phyloP scores from a whole-genome alignment of 2,113 vertebrate species.

The Ailurus styani region DNA sequence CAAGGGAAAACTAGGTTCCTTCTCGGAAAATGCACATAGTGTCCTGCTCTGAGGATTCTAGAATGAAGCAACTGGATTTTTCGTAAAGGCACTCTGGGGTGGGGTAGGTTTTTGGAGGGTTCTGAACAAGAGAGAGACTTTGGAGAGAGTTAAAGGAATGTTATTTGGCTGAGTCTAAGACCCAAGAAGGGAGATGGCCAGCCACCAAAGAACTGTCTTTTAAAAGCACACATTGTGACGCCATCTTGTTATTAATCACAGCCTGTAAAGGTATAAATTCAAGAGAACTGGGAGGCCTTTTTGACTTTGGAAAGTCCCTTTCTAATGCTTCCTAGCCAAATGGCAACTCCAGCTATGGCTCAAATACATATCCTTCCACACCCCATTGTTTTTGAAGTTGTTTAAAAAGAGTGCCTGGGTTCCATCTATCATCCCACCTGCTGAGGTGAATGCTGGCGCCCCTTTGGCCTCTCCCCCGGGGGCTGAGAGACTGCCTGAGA shows the following conservation, averaged over 20 bases:
- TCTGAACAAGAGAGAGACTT: background rate
- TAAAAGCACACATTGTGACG: background rate
- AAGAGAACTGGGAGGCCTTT: background rate
- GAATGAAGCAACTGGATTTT: background rate
- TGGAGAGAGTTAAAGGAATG: background rate
- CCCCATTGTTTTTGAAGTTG: background rate
- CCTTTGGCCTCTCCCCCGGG: background rate
- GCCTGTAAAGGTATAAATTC: background rate
- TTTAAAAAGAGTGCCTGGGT: background rate
- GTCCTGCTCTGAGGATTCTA: background rate
- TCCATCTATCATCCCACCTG: background rate
- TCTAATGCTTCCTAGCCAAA: background rate
- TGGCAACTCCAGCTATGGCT: background rate
- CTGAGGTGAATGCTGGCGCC: background rate
- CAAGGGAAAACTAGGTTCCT: constrained; percentile 18
- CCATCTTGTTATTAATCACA: background rate
- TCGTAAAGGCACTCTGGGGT: background rate
- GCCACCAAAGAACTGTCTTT: background rate
- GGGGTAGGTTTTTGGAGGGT: background rate
- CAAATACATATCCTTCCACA: background rate
- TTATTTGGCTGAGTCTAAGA: background rate
- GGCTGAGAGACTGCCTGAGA: background rate
- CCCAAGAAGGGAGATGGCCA: background rate
- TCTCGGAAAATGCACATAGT: background rate
- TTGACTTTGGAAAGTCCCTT: background rate